These are phyloP conservation scores for Xanthia togata DNA, from an alignment of 2,888 invertebrate species.

Conservation along the genomic window DNA sequence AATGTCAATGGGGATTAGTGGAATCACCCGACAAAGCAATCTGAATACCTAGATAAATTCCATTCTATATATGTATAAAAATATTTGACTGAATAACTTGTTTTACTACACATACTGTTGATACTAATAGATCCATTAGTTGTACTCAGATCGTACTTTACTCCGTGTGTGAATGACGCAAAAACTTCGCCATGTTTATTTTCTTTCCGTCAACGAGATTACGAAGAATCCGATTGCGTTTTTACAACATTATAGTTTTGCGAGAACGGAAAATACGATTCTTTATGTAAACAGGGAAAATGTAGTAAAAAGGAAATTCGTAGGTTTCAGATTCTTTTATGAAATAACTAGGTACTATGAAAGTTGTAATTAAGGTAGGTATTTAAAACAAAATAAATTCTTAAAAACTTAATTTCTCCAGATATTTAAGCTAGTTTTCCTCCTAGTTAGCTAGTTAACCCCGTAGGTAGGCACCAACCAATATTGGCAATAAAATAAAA, in stretches of 20 bases:
- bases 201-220: constrained; percentile 49
- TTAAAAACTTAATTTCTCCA: neutral
- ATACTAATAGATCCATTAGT: constrained; percentile 39
- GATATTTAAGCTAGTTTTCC: neutral
- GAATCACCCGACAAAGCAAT: neutral
- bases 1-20: no score
- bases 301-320: constrained; percentile 1
- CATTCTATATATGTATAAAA: constrained; percentile 3
- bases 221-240: constrained; percentile 45
- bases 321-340: neutral
- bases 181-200: constrained; percentile 43
- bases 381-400: neutral
- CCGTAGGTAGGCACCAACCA: neutral
- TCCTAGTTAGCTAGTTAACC: neutral
- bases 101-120: constrained; percentile 16
- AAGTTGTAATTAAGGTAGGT: neutral
- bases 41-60: neutral
- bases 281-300: neutral
- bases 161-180: constrained; percentile 17
- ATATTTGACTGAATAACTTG: constrained; percentile 10
- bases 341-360: neutral
- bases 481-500: neutral
- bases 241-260: constrained; percentile 47
- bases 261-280: constrained; percentile 6
- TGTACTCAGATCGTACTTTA: neutral